Evolutionary conservation across 1,140 invertebrate species (phyloP), one percentile per base, ranked within the genome.

Genomic region (Oryzaephilus surinamensis): DNA sequence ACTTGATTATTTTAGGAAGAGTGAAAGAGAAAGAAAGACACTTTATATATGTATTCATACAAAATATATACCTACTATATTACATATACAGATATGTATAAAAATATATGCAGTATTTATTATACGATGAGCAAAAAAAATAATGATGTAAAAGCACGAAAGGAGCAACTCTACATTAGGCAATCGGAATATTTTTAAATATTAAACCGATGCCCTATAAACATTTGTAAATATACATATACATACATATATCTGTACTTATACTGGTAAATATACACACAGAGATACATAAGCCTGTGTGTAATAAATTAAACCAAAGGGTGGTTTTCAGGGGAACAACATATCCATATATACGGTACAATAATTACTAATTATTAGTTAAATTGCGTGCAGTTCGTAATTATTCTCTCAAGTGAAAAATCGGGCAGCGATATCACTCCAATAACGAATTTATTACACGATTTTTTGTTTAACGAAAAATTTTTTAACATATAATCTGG

Each of bases 341-440:
- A n/a, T 10, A 24, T 24, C 23, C 23, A 24, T 4, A 24, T n/a
- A 30, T 24, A 38, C 33, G 46, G 31, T 40, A 41, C 45, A 48
- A 46, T 43, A 46, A 51, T 48, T 43, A 46, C 40, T 44, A 48
- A 51, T 48, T 51, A 48, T 48, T 51, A 46, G 46, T 46, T 51
- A 48, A 51, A 51, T 51, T 51, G 50, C 50, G 50, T 51, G 50
- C 41, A 13, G 36, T 42, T 46, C 38, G 50, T 51, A 51, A 51
- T 51, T 51, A 51, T 48, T 48, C 39, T 32, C 23, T 19, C 32
- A 43, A 46, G 46, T 51, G 43, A 51, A 48, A 51, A 51, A 51
- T 51, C 46, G 37, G 31, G 26, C 29, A 35, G 35, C 32, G 28
- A 33, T 26, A 31, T 30, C 23, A 34, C 28, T 21, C 31, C 26